Conservation (phyloP, 1,140 invertebrate genomes). For the Cryptotermes secundus region DNA sequence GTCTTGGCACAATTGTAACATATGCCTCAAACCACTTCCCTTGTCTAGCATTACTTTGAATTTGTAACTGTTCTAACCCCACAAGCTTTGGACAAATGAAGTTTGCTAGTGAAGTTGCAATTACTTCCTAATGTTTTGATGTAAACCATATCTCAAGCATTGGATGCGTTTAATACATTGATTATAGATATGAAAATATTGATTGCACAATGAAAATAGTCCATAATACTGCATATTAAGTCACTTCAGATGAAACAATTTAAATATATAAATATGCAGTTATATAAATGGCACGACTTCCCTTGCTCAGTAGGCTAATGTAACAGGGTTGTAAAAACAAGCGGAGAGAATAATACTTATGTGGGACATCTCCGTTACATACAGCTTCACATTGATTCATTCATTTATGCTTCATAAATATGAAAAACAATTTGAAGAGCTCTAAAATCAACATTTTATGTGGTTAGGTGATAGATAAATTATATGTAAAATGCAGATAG, state of each 20-base stretch:
- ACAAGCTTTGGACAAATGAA: no score
- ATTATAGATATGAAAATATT: no score
- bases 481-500: not conserved
- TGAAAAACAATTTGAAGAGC: not conserved
- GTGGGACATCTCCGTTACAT: not conserved
- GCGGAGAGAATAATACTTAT: not conserved
- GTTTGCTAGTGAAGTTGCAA: no score
- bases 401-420: not conserved
- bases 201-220: not conserved
- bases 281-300: not conserved
- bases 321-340: no score
- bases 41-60: no score
- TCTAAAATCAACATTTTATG: not conserved
- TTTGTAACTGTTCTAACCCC: no score
- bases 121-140: no score
- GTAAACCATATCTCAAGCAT: no score
- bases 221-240: not conserved
- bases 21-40: no score
- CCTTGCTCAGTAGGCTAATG: not conserved
- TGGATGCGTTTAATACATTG: no score
- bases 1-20: no score
- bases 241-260: not conserved
- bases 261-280: not conserved
- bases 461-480: not conserved
- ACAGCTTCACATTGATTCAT: not conserved